These are phyloP conservation scores for Eustalomyia histrio DNA, from an alignment of 2,888 invertebrate species.

Conservation along the genomic window DNA sequence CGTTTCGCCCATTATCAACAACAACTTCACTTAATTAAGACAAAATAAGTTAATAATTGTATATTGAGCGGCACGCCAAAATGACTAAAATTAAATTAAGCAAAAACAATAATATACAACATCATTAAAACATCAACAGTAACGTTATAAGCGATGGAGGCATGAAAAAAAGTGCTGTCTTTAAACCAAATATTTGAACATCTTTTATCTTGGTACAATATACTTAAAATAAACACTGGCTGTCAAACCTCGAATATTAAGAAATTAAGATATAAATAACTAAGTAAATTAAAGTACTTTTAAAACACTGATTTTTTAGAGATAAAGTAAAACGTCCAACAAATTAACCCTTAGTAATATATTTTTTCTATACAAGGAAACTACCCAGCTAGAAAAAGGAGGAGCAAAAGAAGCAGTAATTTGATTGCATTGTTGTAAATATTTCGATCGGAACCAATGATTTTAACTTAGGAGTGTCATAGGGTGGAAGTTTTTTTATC, in stretches of 20 bases:
- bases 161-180: neutral
- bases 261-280: neutral
- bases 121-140: neutral
- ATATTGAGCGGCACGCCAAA: slow-evolving; percentile 6
- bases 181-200: neutral
- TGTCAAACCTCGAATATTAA: neutral
- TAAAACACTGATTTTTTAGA: neutral
- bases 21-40: slow-evolving; percentile 4
- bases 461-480: too few relatives aligned
- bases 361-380: too few relatives aligned
- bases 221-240: neutral
- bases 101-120: neutral
- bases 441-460: too few relatives aligned
- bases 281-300: neutral
- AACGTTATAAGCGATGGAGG: neutral
- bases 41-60: slow-evolving; percentile 1
- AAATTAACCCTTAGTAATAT: too few relatives aligned
- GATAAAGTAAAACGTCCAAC: neutral
- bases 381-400: too few relatives aligned
- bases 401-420: too few relatives aligned
- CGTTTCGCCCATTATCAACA: neutral
- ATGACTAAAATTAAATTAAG: neutral
- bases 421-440: too few relatives aligned
- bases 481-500: too few relatives aligned
- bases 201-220: too few relatives aligned